Conservation (phyloP, 2,797 vertebrate genomes). For the Anableps anableps region DNA sequence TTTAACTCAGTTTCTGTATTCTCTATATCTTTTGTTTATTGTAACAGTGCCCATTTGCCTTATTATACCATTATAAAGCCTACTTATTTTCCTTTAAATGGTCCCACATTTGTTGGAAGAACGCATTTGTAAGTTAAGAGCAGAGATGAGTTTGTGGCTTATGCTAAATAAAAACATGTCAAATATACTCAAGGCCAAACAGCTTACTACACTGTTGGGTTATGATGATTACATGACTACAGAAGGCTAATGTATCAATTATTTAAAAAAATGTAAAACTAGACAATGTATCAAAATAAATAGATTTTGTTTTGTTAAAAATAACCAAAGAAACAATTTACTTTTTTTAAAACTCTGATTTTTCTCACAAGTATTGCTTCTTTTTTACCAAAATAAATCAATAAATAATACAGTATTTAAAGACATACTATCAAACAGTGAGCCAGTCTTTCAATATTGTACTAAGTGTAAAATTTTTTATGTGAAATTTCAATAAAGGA, state of each 20-base stretch:
- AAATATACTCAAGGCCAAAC: too few species aligned
- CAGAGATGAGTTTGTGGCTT: too few species aligned
- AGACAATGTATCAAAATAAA: too few species aligned
- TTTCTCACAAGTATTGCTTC: too few species aligned
- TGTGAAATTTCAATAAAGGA: not conserved
- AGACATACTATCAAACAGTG: not conserved
- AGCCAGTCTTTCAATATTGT: not conserved
- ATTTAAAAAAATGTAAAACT: too few species aligned
- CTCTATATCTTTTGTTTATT: too few species aligned
- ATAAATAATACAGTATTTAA: not conserved
- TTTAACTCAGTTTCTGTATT: not conserved
- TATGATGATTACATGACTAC: not conserved
- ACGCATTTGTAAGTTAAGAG: not conserved
- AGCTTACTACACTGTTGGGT: not conserved
- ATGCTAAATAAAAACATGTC: too few species aligned
- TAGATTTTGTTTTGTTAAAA: too few species aligned
- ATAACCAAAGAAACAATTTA: not conserved
- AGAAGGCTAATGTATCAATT: not conserved
- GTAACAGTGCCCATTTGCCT: not conserved
- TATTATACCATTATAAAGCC: not conserved
- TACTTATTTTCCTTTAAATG: not conserved
- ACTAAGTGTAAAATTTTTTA: not conserved
- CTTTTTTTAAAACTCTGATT: not conserved
- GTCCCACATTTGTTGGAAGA: too few species aligned
- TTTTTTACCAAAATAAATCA: too few species aligned